Evolutionary conservation across 2,113 vertebrate species (phyloP), one percentile per base, ranked within the genome.

Genomic region (Acrocephalus arundinaceus): DNA sequence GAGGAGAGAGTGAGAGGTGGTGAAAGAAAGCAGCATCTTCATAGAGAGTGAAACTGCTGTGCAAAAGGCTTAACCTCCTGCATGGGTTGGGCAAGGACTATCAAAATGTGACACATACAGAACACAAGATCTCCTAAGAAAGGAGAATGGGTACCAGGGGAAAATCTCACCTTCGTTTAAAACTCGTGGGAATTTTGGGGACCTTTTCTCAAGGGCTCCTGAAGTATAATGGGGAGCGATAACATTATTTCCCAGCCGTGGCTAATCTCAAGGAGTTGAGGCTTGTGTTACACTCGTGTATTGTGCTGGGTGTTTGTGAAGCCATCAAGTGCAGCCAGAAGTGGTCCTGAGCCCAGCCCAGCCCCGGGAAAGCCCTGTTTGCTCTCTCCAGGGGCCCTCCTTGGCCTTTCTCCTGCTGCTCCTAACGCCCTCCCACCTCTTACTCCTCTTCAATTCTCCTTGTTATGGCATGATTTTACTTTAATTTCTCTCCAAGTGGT

Each of bases 221-320:
- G 87, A 91, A 62, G 41, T 58, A 68, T 83, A 77, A 80, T 43
- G 66, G 70, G 82, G 75, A 94, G 57, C 3, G 94, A 96, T 97
- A 97, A 96, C 62, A 74, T 73, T 81, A 92, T 97, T 98, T 96
- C 96, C 85, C 93, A 97, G 92, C 88, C 87, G 35, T 77, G 4
- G 21, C 54, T 97, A 93, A 94, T 97, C 96, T 97, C 22, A 5
- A 97, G 92, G 84, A 93, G 86, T 17, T 4, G 15, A 41, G 87
- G 97, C 95, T 95, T 92, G 23, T 85, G 46, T 94, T 96, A 63
- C 41, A 57, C 52, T 96, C 1, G 0, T 83, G 90, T 70, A 93
- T 90, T 93, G 91, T 30, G 74, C 92, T 20, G 30, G 67, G 71
- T 88, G 75, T 89, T 96, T 97, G 97, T 86, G 86, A 80, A 94